These are phyloP conservation scores for Drosophila sordidula DNA, from an alignment of 2,888 invertebrate genomes.

Conservation along the genomic window DNA sequence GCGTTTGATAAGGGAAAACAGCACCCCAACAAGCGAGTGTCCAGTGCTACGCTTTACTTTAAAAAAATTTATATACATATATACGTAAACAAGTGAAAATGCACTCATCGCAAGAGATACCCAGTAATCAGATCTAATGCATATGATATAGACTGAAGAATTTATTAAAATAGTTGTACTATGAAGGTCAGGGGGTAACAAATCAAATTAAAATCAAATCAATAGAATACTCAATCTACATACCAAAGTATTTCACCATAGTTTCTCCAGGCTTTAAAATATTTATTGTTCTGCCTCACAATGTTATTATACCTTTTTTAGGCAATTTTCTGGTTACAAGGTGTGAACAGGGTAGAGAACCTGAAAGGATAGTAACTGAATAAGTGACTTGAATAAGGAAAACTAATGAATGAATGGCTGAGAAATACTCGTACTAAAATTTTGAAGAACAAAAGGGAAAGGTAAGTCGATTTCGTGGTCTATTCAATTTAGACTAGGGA, in stretches of 20 bases:
- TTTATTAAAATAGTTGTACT: no score
- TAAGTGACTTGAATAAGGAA: constrained; percentile 6
- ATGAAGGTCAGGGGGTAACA: no score
- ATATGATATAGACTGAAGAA: no score
- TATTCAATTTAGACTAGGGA: no score
- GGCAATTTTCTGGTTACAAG: not conserved
- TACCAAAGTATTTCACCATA: no score
- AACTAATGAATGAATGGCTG: constrained; percentile 5
- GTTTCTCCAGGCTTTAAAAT: not conserved
- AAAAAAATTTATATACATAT: constrained; percentile 15
- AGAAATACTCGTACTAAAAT: constrained; percentile 17
- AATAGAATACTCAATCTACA: no score
- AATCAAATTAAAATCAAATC: no score
- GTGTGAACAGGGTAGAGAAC: constrained; percentile 15
- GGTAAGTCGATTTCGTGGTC: no score
- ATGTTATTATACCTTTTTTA: not conserved
- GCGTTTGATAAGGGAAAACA: constrained; percentile 55
- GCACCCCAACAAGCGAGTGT: constrained; percentile 23
- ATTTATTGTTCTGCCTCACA: not conserved
- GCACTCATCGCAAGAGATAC: not conserved
- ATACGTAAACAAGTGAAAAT: not conserved
- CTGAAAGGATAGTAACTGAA: constrained; percentile 15
- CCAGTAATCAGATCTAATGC: not conserved
- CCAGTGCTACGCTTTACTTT: constrained; percentile 41
- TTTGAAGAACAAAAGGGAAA: no score